phyloP scores from a whole-genome alignment of 2,797 vertebrate species.

The Anguilla pacifica region DNA sequence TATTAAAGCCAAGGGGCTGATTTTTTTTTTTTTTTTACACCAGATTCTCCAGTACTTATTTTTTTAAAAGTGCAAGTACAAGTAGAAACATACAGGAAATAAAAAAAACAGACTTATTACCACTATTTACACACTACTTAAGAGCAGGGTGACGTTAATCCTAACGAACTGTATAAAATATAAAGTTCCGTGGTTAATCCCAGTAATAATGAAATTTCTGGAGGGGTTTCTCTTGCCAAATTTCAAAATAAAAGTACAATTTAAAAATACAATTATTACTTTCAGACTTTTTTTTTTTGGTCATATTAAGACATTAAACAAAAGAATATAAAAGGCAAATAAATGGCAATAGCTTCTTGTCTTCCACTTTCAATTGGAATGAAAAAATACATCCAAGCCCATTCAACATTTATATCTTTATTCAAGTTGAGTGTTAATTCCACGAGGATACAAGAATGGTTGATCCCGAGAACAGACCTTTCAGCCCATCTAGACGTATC shows the following conservation, averaged over 20 bases:
- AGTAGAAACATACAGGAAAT: too few species aligned
- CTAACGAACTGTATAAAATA: too few species aligned
- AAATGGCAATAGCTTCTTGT: neutral
- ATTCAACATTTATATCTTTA: neutral
- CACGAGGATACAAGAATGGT: neutral
- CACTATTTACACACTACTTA: too few species aligned
- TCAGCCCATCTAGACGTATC: neutral
- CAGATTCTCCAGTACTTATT: too few species aligned
- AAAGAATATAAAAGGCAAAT: neutral
- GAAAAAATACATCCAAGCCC: neutral
- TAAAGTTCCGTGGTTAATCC: too few species aligned
- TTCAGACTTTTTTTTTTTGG: neutral
- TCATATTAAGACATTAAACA: neutral
- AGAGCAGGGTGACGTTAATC: too few species aligned
- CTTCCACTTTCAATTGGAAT: neutral
- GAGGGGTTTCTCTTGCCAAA: neutral
- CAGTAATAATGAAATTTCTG: neutral
- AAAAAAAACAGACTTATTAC: too few species aligned
- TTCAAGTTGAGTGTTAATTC: neutral
- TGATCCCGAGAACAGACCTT: neutral
- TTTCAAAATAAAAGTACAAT: conserved; percentile 1
- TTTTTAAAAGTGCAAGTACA: too few species aligned
- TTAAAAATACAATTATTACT: neutral
- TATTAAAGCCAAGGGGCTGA: too few species aligned
- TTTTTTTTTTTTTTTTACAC: too few species aligned